Evolutionary conservation across 2,888 invertebrate genomes (phyloP).

Genomic region (Pachymerium ferrugineum): DNA sequence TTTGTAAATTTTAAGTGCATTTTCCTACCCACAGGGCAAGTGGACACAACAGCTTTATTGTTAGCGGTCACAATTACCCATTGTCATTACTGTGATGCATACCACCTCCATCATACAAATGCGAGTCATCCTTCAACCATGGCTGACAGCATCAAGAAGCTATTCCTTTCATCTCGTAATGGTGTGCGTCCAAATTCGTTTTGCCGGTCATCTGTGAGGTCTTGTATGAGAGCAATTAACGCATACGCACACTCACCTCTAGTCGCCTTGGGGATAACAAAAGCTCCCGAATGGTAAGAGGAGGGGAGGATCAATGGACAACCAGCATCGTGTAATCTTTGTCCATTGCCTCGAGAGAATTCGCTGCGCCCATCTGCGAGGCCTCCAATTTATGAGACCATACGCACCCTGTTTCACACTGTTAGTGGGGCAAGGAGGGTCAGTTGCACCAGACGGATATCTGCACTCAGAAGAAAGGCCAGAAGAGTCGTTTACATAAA

Average conservation of each 20-base stretch:
- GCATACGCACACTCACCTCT: background rate
- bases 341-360: slow-evolving; percentile 13
- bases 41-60: background rate
- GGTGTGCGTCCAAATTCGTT: background rate
- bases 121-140: slow-evolving; percentile 8
- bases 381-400: slow-evolving; percentile 11
- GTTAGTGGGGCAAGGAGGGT: background rate
- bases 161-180: background rate
- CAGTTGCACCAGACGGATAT: background rate
- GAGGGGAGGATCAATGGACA: slow-evolving; percentile 3
- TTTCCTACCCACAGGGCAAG: background rate
- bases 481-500: background rate
- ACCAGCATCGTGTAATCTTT: slow-evolving; percentile 14
- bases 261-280: background rate
- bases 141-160: background rate
- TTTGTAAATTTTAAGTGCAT: slow-evolving; percentile 21
- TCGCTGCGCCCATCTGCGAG: slow-evolving; percentile 14
- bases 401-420: slow-evolving; percentile 15
- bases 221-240: slow-evolving; percentile 25
- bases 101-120: too few relatives aligned
- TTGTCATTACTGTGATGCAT: too few relatives aligned
- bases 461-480: background rate
- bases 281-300: background rate
- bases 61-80: background rate
- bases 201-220: slow-evolving; percentile 7